Base-by-base conservation (phyloP, 2,113 vertebrate species). In the Silurus glanis region DNA sequence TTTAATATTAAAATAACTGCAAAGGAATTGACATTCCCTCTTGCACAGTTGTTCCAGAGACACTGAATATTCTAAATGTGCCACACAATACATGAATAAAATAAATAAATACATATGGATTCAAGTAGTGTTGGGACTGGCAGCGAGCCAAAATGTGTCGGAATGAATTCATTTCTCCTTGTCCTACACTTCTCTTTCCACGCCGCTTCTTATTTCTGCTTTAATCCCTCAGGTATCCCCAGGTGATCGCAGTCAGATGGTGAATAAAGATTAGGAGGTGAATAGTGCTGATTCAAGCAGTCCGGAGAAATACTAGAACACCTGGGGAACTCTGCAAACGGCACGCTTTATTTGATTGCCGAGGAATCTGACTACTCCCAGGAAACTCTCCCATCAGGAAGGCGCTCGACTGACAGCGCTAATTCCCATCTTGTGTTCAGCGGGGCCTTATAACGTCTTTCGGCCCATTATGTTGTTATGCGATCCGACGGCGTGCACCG, bases 401-500 rank as follows among this genome's bases (percentile, higher is more conserved):
- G 62, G 28, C 45, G 19, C 69, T 75, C 37, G 10, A 76, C 55
- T 72, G 82, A 72, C 82, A 58, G 64, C 5, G 28, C 82, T 83
- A 55, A 83, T 83, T 76, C 83, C 37, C 69, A n/a, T 74, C 55
- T 74, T 74, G 71, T 74, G 69, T 75, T 84, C 37, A 16, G 45
- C 1, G 61, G 45, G 75, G 61, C 56, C 72, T 8, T 55, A 62
- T 62, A 64, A 85, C 21, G 64, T 84, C 83, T 75, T 49, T 61
- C 83, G 25, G 37, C 45, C 37, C 83, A 84, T 84, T 76, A 84
- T 59, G 53, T n/a, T 55, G 67, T 74, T 84, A 84, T 75, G 58
- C 19, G 69, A 75, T 84, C 71, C 55, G 45, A 49, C 56, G 53
- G 82, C 17, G 16, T 19, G 4, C 16, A 58, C 49, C 53, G 58